Conservation (phyloP, 2,113 vertebrate genomes). For the Phylloscopus trochilus region DNA sequence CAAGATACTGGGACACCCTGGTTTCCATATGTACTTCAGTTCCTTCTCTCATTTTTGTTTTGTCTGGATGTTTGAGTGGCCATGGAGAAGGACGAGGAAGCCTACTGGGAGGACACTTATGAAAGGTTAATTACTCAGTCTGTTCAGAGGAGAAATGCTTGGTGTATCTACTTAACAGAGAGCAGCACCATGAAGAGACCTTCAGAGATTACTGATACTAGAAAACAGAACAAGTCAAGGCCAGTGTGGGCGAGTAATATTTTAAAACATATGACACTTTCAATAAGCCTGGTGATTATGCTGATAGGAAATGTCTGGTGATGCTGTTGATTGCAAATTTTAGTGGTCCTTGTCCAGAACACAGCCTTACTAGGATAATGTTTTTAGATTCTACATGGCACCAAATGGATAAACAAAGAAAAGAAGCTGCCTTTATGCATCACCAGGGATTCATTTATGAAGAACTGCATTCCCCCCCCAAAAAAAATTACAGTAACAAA, state of each 20-base stretch:
- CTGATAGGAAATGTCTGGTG: neutral
- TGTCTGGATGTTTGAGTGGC: neutral
- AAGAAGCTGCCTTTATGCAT: neutral
- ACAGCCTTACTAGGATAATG: neutral
- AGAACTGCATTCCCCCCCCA: neutral
- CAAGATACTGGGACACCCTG: neutral
- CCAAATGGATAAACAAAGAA: neutral
- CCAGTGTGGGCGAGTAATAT: neutral
- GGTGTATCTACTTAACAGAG: neutral
- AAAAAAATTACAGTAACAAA: neutral
- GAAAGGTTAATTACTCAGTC: neutral
- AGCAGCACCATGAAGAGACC: neutral
- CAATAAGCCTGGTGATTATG: neutral
- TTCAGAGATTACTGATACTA: neutral
- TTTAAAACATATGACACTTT: conserved; percentile 9
- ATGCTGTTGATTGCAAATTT: neutral
- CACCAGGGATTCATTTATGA: conserved; percentile 9
- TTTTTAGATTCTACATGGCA: neutral
- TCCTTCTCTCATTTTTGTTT: neutral
- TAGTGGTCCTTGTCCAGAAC: neutral
- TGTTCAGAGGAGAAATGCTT: neutral
- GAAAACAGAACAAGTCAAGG: conserved; percentile 4
- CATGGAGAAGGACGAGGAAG: neutral
- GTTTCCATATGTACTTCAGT: neutral
- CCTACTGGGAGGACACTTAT: neutral